These are phyloP conservation scores for Hiodon alosoides DNA, from an alignment of 2,113 vertebrate species.

Conservation along the genomic window DNA sequence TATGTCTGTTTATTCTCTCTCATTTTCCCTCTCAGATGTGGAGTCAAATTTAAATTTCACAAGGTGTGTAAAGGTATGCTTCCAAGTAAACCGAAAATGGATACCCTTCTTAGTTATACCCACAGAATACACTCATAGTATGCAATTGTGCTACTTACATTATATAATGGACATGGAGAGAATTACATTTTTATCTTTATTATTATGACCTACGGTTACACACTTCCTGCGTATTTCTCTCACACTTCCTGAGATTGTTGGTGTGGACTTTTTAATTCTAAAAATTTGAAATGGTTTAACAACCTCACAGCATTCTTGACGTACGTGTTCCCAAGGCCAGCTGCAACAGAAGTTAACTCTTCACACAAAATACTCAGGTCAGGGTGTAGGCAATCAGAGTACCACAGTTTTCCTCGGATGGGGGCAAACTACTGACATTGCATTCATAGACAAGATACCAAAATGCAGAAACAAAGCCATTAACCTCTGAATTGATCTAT, in stretches of 20 bases:
- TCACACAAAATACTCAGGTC: neutral
- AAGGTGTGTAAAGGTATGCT: neutral
- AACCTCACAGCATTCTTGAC: conserved; percentile 4
- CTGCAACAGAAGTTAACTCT: neutral
- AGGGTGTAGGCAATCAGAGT: too few species aligned
- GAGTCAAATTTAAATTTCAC: neutral
- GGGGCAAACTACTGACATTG: too few species aligned
- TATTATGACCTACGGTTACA: too few species aligned
- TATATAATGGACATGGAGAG: too few species aligned
- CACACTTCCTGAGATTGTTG: neutral
- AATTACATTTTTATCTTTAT: too few species aligned
- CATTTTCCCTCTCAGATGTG: neutral
- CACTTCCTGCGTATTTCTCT: neutral
- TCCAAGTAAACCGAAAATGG: neutral
- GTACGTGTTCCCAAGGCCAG: conserved; percentile 7
- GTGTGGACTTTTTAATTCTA: neutral
- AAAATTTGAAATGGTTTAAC: neutral
- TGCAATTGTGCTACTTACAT: too few species aligned
- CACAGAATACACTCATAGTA: too few species aligned
- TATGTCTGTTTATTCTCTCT: conserved; percentile 2
- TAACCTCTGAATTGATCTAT: too few species aligned
- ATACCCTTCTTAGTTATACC: neutral
- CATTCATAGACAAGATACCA: neutral
- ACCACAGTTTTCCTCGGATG: too few species aligned
- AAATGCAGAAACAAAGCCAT: too few species aligned